Evolutionary conservation across 2,113 vertebrate genomes (phyloP).

Genomic region (Vidua chalybeata): DNA sequence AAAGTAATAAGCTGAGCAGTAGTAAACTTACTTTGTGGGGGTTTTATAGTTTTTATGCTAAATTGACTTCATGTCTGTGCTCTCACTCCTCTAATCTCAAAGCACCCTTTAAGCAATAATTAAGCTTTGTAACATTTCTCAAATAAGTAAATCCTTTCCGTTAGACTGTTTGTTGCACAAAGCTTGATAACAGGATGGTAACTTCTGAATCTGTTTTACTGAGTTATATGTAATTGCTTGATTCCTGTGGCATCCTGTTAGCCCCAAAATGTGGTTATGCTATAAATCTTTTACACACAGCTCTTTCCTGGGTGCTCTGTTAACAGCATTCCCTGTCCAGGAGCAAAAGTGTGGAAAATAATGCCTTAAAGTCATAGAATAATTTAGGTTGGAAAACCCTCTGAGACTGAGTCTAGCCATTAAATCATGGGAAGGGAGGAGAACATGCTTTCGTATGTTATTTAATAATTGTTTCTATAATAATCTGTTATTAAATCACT

Average conservation of each 20-base stretch:
- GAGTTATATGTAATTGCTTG: not conserved
- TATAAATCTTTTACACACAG: not conserved
- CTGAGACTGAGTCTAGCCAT: not conserved
- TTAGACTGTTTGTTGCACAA: not conserved
- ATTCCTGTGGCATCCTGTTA: not conserved
- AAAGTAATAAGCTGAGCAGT: not conserved
- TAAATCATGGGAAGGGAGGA: not conserved
- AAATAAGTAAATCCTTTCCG: not conserved
- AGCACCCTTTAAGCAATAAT: slow-evolving; percentile 2
- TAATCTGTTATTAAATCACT: not conserved
- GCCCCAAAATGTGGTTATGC: not conserved
- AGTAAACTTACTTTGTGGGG: not conserved
- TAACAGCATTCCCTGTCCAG: not conserved
- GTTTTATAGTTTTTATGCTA: not conserved
- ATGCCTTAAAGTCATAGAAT: not conserved
- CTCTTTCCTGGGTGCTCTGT: not conserved
- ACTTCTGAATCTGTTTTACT: not conserved
- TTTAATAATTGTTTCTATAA: not conserved
- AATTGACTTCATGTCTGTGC: not conserved
- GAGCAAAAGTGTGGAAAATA: not conserved
- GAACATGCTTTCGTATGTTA: not conserved
- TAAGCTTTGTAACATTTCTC: not conserved
- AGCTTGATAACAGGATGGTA: not conserved
- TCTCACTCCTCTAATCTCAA: not conserved
- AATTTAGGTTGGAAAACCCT: not conserved